Base-by-base conservation (phyloP, 1,140 invertebrate species). In the Megalopta genalis region DNA sequence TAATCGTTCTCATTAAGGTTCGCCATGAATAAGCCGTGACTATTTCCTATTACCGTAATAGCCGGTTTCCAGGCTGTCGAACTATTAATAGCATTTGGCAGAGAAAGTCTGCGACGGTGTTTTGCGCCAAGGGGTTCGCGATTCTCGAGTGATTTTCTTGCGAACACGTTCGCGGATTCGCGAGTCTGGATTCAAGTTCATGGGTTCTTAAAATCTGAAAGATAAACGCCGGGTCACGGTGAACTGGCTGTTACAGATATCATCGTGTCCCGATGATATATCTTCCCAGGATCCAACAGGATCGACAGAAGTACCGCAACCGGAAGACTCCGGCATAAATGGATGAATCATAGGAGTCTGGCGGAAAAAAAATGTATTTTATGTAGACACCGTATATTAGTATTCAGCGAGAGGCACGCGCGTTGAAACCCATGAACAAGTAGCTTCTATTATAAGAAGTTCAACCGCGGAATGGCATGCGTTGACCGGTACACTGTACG, bases 21-120 rank as follows among this genome's bases (percentile, higher is more conserved):
- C 46, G 25, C 18, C 42, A 57, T 39, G 74, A 81, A 59, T 86
- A 52, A 14, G 63, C 75, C 52, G 62, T 68, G 66, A 80, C 76
- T 68, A 88, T 85, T 88, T 88, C 77, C 82, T 86, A 88, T 88
- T 88, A 85, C 54, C 77, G 80, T 86, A 88, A 88, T 85, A 83
- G 76, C 60, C 52, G 49, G 71, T 88, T 85, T 83, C 72, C 66
- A 81, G 52, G 60, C 60, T 63, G 63, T 54, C 27, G 49, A 37
- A 68, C 87, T 88, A 88, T 88, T 86, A 88, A 88, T 88, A 88
- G 87, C 69, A 18, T 87, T 83, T 72, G 60, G 52, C 80, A 85
- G 80, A 83, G 81, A 88, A 88, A 88, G 83, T 86, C 46, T 12
- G 32, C 42, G 66, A 37, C 27, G 27, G 42, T 16, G 49, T 80